A percentile compares a stretch with the other conserved stretches of the same genome.
These are phyloP conservation scores for Hepsetus odoe DNA, from an alignment of 2,113 vertebrate species.

Conservation along the genomic window DNA sequence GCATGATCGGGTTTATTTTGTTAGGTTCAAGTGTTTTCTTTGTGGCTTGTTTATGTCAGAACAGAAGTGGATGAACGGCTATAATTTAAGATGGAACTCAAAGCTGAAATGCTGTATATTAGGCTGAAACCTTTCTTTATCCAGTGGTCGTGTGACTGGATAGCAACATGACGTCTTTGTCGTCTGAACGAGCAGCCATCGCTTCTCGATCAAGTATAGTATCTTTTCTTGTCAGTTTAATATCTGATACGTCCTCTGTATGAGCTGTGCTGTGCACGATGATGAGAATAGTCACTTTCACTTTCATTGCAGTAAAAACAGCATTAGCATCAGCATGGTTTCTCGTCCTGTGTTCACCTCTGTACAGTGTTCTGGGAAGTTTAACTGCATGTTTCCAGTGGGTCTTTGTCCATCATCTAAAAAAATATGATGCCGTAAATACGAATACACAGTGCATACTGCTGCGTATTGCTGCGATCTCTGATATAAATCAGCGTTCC, in stretches of 20 bases:
- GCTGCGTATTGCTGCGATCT: neutral
- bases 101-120: neutral
- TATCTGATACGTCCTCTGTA: too few relatives aligned
- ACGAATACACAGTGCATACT: neutral
- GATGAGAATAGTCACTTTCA: too few relatives aligned
- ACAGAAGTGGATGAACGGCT: neutral
- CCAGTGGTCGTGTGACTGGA: neutral
- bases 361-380: neutral
- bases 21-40: too few relatives aligned
- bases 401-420: neutral
- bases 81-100: too few relatives aligned
- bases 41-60: neutral
- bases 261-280: too few relatives aligned
- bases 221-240: too few relatives aligned
- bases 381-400: neutral
- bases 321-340: neutral
- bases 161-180: neutral
- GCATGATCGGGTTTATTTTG: slow-evolving; percentile 25
- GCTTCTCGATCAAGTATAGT: too few relatives aligned
- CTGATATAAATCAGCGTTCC: neutral
- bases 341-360: neutral
- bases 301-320: too few relatives aligned
- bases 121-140: neutral
- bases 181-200: neutral
- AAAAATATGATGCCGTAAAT: neutral